Conservation (phyloP, 2,888 invertebrate species). For the Oxytorus armatus region DNA sequence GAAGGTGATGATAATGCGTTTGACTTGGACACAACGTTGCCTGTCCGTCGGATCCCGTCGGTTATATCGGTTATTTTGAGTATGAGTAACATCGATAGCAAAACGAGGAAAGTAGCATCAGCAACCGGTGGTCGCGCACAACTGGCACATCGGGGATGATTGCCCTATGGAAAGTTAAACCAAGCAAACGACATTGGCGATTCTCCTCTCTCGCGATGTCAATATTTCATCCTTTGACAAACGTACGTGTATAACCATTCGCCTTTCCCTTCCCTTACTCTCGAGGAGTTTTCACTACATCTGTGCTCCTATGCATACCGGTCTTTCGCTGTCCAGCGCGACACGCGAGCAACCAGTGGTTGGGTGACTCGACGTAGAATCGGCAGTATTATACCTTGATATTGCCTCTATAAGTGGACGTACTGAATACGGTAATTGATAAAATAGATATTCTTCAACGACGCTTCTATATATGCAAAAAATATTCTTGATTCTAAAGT, state of each 20-base stretch:
- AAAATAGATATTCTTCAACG: constrained; percentile 19
- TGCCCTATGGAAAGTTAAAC: too few relatives aligned
- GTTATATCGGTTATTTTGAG: background rate
- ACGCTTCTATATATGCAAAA: background rate
- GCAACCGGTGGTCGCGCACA: constrained; percentile 69
- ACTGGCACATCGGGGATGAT: constrained; percentile 51
- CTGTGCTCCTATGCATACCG: constrained; percentile 67
- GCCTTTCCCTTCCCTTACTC: constrained; percentile 7
- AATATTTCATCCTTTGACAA: constrained; percentile 42
- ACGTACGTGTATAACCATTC: background rate
- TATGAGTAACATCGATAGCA: background rate
- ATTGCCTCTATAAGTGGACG: constrained; percentile 15
- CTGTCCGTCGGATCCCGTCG: too few relatives aligned
- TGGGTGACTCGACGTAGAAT: constrained; percentile 27
- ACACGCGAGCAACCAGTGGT: constrained; percentile 53
- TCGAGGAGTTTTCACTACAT: constrained; percentile 11
- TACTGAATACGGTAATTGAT: constrained; percentile 31
- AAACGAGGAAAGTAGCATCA: constrained; percentile 27
- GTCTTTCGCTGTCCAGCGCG: constrained; percentile 17
- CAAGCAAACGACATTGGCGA: background rate
- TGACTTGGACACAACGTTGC: too few relatives aligned
- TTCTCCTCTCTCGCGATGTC: background rate
- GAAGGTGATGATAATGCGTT: too few relatives aligned
- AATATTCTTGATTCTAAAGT: constrained; percentile 3
- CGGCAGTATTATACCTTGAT: constrained; percentile 3